Conservation (phyloP, 2,888 invertebrate species). For the Emmelina monodactyla region DNA sequence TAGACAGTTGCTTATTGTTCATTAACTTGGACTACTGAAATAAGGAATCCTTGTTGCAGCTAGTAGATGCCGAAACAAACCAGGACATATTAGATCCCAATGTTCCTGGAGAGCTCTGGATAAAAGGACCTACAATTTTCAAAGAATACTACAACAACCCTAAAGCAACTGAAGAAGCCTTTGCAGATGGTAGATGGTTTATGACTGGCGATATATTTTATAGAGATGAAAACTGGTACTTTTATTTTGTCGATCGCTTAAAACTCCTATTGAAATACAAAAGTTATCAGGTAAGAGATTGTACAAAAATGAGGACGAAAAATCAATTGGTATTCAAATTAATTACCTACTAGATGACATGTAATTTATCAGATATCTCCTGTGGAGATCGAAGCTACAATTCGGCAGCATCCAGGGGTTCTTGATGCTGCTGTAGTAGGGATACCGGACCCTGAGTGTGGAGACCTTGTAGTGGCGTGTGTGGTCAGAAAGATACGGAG, state of each 20-base stretch:
- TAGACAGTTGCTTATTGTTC: background rate
- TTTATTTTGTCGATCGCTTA: conserved; percentile 53
- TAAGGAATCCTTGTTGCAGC: conserved; percentile 22
- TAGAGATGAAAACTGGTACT: conserved; percentile 53
- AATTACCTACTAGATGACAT: no score
- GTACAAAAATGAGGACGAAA: background rate
- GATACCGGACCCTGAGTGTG: conserved; percentile 24
- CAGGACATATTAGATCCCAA: conserved; percentile 31
- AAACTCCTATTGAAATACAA: conserved; percentile 60
- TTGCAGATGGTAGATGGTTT: conserved; percentile 50
- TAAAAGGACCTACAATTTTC: conserved; percentile 27
- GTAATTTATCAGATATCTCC: conserved; percentile 44
- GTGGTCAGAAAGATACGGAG: conserved; percentile 21
- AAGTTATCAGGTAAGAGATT: conserved; percentile 41
- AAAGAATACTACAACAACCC: conserved; percentile 49
- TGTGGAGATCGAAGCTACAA: conserved; percentile 30
- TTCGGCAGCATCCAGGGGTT: conserved; percentile 29
- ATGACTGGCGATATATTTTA: conserved; percentile 61
- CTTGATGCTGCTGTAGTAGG: conserved; percentile 32
- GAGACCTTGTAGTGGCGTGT: conserved; percentile 35
- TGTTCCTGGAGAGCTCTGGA: conserved; percentile 40
- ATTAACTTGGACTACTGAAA: background rate
- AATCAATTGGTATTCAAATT: no score
- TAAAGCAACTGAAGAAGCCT: conserved; percentile 40
- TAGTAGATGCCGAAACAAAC: conserved; percentile 35